Conservation (phyloP, 2,797 vertebrate species). For the Pterois miles region DNA sequence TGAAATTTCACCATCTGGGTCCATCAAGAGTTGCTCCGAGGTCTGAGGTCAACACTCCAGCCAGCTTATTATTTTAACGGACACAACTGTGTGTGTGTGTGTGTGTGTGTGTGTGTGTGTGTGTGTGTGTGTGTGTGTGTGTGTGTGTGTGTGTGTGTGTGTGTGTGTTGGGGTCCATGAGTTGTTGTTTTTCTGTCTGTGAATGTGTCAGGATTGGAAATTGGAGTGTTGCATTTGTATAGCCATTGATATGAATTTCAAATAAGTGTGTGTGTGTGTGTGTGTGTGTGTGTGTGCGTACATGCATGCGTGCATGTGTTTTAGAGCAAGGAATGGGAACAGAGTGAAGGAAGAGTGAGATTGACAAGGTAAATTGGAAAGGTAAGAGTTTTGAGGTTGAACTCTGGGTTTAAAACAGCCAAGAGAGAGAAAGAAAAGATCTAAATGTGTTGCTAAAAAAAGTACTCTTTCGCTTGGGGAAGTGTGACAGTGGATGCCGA, state of each 20-base stretch:
- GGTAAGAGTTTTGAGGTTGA: slow-evolving; percentile 58
- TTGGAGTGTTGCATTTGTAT: slow-evolving; percentile 46
- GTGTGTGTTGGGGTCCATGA: background rate
- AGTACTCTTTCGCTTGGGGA: slow-evolving; percentile 29
- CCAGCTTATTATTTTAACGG: slow-evolving; percentile 64
- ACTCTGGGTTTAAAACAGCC: slow-evolving; percentile 57
- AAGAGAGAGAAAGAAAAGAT: slow-evolving; percentile 40
- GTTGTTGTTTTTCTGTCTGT: slow-evolving; percentile 34
- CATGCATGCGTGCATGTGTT: slow-evolving; percentile 15
- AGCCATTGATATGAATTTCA: slow-evolving; percentile 64
- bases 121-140: background rate
- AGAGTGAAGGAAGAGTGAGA: slow-evolving; percentile 53
- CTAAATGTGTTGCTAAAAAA: slow-evolving; percentile 53
- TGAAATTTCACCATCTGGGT: background rate
- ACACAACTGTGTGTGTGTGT: background rate
- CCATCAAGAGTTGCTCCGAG: slow-evolving; percentile 39
- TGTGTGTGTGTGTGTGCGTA: background rate
- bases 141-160: background rate
- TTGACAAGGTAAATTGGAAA: slow-evolving; percentile 77
- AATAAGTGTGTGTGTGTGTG: slow-evolving; percentile 34
- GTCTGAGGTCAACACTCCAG: slow-evolving; percentile 53
- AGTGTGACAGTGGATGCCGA: slow-evolving; percentile 44
- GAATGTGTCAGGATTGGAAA: slow-evolving; percentile 44
- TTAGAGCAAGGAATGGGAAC: slow-evolving; percentile 5
- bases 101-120: slow-evolving; percentile 12